phyloP scores from a whole-genome alignment of 2,888 invertebrate genomes.

The Caenorhabditis sp. region DNA sequence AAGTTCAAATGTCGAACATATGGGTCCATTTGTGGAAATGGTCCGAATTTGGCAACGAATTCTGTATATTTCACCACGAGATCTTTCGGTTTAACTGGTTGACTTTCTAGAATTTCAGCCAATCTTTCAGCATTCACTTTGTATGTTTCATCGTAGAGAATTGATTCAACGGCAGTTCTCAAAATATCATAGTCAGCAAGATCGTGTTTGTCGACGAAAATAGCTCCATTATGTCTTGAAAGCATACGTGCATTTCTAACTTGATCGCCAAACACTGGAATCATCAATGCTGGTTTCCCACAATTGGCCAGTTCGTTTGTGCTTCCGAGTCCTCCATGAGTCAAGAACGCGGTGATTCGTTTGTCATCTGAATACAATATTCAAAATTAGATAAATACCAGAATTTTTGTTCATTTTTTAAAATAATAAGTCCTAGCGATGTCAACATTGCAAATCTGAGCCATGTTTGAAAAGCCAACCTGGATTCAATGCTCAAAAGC shows the following conservation, averaged over 20 bases:
- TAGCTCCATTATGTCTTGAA: conserved; percentile 25
- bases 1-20: conserved; percentile 12
- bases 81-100: conserved; percentile 24
- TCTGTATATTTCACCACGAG: conserved; percentile 23
- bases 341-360: conserved; percentile 29
- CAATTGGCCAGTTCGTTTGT: conserved; percentile 36
- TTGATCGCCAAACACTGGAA: conserved; percentile 49
- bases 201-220: conserved; percentile 27
- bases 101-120: conserved; percentile 15
- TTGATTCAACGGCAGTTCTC: conserved; percentile 6
- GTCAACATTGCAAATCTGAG: too few species aligned
- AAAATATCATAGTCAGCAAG: conserved; percentile 15
- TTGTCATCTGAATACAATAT: conserved; percentile 3
- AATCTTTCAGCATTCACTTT: conserved; percentile 11
- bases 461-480: too few species aligned
- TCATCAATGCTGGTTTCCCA: conserved; percentile 35
- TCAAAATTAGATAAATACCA: not conserved
- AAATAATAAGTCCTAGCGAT: too few species aligned
- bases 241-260: conserved; percentile 42
- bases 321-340: conserved; percentile 39
- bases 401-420: too few species aligned
- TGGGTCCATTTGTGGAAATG: conserved; percentile 26
- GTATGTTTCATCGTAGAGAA: conserved; percentile 13
- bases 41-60: conserved; percentile 30
- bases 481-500: too few species aligned